Conservation (phyloP, 2,113 vertebrate species). For the Neoarius graeffei region DNA sequence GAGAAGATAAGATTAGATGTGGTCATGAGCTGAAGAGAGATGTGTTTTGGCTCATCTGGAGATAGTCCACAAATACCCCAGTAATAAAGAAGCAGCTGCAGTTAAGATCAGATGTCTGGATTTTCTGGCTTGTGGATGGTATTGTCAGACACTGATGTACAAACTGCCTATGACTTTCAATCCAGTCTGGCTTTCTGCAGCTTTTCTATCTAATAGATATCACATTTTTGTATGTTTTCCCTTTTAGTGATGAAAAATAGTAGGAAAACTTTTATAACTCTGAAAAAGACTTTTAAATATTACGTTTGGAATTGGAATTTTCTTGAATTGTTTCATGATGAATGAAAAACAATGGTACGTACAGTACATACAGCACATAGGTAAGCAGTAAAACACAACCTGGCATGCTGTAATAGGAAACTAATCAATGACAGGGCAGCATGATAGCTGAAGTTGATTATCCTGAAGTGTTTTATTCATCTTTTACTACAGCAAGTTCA, state of each 20-base stretch:
- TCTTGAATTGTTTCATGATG: background rate
- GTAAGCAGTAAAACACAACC: background rate
- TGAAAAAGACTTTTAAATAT: background rate
- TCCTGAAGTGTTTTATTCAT: background rate
- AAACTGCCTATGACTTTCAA: conserved; percentile 7
- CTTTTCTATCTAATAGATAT: background rate
- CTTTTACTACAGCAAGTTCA: background rate
- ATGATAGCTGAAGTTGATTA: background rate
- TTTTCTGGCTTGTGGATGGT: conserved; percentile 12
- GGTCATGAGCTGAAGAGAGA: background rate
- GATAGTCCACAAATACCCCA: conserved; percentile 2
- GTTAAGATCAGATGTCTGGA: background rate
- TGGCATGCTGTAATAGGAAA: background rate
- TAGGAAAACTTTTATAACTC: too few species aligned
- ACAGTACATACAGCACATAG: background rate
- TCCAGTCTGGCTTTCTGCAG: background rate
- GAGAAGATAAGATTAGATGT: conserved; percentile 28
- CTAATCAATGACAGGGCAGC: background rate
- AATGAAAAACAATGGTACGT: background rate
- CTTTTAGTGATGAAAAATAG: background rate
- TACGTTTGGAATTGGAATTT: too few species aligned
- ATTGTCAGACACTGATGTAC: conserved; percentile 2
- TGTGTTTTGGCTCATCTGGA: background rate
- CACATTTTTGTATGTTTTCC: background rate
- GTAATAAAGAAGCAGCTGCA: background rate